phyloP scores from a whole-genome alignment of 2,888 invertebrate genomes.

The Drosophila robusta region DNA sequence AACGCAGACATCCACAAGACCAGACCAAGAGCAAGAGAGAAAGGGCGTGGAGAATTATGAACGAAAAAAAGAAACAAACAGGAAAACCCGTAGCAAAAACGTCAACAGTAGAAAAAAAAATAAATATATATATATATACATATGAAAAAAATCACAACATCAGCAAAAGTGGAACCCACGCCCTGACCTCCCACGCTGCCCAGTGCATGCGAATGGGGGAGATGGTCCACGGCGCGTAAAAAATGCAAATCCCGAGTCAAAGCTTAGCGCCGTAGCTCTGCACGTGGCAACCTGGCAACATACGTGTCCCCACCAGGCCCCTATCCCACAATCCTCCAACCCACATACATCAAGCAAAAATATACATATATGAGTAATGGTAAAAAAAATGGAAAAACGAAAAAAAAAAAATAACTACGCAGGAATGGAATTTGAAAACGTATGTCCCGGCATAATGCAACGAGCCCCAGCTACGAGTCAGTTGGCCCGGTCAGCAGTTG shows the following conservation, averaged over 20 bases:
- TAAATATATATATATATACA: constrained; percentile 7
- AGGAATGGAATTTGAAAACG: constrained; percentile 79
- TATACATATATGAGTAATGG: constrained; percentile 66
- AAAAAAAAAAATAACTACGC: constrained; percentile 52
- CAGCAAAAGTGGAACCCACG: constrained; percentile 73
- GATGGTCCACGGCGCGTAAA: constrained; percentile 68
- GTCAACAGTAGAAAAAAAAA: constrained; percentile 61
- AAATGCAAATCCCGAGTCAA: constrained; percentile 83
- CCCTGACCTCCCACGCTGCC: constrained; percentile 4
- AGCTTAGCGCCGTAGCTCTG: constrained; percentile 76
- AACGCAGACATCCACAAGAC: constrained; percentile 22
- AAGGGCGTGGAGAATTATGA: constrained; percentile 48
- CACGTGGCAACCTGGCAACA: constrained; percentile 78
- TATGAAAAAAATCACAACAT: constrained; percentile 70
- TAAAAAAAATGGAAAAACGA: constrained; percentile 1
- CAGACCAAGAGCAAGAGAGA: not conserved
- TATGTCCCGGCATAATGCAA: constrained; percentile 80
- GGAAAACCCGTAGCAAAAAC: constrained; percentile 76
- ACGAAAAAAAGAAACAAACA: constrained; percentile 42
- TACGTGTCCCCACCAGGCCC: constrained; percentile 26
- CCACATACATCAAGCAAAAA: constrained; percentile 16
- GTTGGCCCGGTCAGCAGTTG: constrained; percentile 53
- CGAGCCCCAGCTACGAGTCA: constrained; percentile 48
- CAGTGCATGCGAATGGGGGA: constrained; percentile 7
- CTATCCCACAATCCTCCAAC: not conserved